Evolutionary conservation across 37 sponge, comb jelly and placozoan species (phyloP), one percentile per base, ranked within the genome.

Genomic region (Corticium candelabrum): DNA sequence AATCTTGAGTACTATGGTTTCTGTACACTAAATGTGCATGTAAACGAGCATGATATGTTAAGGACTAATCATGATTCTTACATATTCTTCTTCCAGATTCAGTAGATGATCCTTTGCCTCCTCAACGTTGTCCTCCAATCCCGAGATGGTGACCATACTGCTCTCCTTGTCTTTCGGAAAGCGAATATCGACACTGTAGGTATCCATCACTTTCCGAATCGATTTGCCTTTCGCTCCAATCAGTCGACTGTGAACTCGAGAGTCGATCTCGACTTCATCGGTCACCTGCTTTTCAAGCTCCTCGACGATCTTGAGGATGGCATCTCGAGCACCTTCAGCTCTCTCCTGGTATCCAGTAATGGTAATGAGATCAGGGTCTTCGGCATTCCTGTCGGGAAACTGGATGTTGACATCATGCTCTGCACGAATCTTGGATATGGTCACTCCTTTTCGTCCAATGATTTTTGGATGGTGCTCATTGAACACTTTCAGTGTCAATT

Each of bases 131-230:
- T 90, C 95, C 79, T 86, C 87, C 77, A 86, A 62, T 35, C 95
- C 95, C 5, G 82, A 84, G 33, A 94, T 76, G 31, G 85, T 77
- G 41, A 94, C 87, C 1, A 38, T 41, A 38, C 68, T 71, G n/a
- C 83, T 79, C 4, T 30, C 34, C 79, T 94, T 88, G 80, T 90
- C 95, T 36, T 73, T 74, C 33, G 95, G 86, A 77, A 94, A 94
- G 15, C 83, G 80, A 29, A 94, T 84, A 67, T 86, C 89, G 31
- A 94, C 95, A 32, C 76, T 62, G 73, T 78, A 90, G 57, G 83
- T 41, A 40, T 94, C 91, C 91, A 90, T 94, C 70, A 94, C 86
- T 80, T 94, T 94, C 69, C 81, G 80, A 41, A 90, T 88, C 74
- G 89, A 75, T 68, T 88, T 86, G 7, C 95, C 91, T 34, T 83